Conservation (phyloP, 2,888 invertebrate species). For the Heteromyza rotundicornis region DNA sequence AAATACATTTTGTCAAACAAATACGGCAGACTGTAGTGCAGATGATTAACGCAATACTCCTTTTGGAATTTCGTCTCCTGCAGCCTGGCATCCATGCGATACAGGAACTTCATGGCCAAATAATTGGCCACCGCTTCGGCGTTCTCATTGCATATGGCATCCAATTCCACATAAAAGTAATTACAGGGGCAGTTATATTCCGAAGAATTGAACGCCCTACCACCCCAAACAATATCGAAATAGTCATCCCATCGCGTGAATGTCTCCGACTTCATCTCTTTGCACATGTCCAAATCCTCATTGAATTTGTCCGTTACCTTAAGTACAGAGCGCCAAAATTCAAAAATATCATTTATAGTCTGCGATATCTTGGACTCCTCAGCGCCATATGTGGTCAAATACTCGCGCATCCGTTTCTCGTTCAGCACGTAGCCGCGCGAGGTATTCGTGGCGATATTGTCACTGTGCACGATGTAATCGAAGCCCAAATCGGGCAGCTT, state of each 20-base stretch:
- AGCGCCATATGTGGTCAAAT: conserved; percentile 44
- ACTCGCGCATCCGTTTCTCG: conserved; percentile 46
- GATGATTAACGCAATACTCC: conserved; percentile 40
- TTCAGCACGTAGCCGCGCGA: conserved; percentile 49
- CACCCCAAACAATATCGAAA: conserved; percentile 51
- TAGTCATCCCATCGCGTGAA: conserved; percentile 43
- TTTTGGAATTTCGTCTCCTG: conserved; percentile 40
- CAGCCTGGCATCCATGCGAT: conserved; percentile 47
- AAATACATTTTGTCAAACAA: conserved; percentile 47
- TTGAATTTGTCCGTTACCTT: conserved; percentile 36
- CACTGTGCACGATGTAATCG: conserved; percentile 48
- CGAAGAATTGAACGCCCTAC: conserved; percentile 19
- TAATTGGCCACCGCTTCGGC: conserved; percentile 55
- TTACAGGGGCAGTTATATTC: conserved; percentile 37
- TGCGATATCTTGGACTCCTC: conserved; percentile 32
- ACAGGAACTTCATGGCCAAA: conserved; percentile 51
- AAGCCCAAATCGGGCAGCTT: conserved; percentile 53
- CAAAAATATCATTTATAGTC: conserved; percentile 44
- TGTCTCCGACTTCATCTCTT: neutral
- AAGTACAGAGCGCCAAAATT: conserved; percentile 45
- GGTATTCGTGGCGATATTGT: conserved; percentile 47
- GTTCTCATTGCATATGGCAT: conserved; percentile 40
- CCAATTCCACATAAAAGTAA: conserved; percentile 43
- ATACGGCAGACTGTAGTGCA: conserved; percentile 34
- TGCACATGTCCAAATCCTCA: conserved; percentile 33